Percentiles rank a stretch among this genome's conserved stretches.
These are phyloP conservation scores for Cyprinodon diabolis DNA, from an alignment of 2,797 vertebrate species.

Conservation along the genomic window DNA sequence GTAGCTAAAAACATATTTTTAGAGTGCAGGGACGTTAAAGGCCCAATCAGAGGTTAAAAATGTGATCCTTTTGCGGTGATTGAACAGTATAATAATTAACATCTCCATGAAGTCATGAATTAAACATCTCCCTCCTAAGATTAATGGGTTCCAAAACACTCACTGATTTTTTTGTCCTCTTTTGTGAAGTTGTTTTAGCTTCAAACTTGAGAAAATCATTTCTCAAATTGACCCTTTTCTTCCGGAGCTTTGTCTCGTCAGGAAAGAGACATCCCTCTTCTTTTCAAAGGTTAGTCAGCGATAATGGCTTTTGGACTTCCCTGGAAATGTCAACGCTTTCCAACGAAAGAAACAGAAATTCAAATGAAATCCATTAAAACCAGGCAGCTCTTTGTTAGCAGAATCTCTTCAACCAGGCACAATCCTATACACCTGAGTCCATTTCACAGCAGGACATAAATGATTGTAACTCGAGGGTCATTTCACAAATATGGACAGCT, in stretches of 20 bases:
- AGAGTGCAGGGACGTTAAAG: neutral
- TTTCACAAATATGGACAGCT: conserved; percentile 45
- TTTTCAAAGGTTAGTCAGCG: conserved; percentile 58
- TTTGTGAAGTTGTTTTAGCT: neutral
- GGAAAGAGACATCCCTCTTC: conserved; percentile 43
- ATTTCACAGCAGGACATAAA: conserved; percentile 51
- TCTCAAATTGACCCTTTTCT: conserved; percentile 10
- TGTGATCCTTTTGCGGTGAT: neutral
- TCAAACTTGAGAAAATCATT: neutral
- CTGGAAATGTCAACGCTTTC: conserved; percentile 71
- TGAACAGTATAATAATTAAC: neutral
- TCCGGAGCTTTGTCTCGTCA: conserved; percentile 35
- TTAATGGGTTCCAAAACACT: neutral
- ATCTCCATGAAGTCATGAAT: neutral
- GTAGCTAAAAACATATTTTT: neutral
- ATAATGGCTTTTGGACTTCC: conserved; percentile 46
- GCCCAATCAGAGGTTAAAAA: neutral
- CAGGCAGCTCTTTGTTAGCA: conserved; percentile 33
- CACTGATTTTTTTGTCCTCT: neutral
- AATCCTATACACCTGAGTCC: conserved; percentile 10
- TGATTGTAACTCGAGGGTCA: conserved; percentile 44
- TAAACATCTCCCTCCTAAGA: neutral
- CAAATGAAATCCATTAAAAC: conserved; percentile 58
- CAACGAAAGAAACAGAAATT: conserved; percentile 64
- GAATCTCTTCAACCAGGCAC: conserved; percentile 26